Base-by-base conservation (phyloP, 1,140 invertebrate species). In the Drosophila punjabiensis region DNA sequence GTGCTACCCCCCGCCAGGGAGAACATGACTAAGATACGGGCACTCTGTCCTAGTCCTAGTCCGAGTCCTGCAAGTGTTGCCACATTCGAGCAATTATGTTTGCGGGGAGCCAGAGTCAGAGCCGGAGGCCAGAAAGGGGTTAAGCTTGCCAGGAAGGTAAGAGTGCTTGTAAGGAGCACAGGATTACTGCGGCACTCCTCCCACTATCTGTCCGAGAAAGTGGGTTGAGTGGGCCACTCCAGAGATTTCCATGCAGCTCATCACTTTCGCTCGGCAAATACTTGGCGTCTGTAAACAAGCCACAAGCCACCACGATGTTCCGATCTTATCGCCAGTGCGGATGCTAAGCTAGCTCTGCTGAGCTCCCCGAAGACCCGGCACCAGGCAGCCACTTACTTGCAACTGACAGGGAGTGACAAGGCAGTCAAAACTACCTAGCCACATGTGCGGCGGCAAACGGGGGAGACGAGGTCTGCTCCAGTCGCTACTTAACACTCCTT, bases 361-460 rank as follows among this genome's bases (percentile, higher is more conserved):
- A n/a, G 67, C 73, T 55, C 41, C 41, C 50, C n/a, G 45, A 20
- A 58, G 59, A 47, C 20, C 65, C 37, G 52, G 50, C 10, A 13
- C 35, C 13, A 37, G 35, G 35, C 43, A 52, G 47, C 28, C 66
- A 71, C 80, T 87, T 87, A 87, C 84, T 87, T 79, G 84, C 85
- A 80, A 89, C 68, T 88, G 84, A 89, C 84, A 89, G 85, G 43
- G 67, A 64, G 61, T 88, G 76, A 81, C 80, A 88, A 61, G 68
- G 71, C 80, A 88, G 85, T 83, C 83, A 82, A 88, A 87, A 83
- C 83, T 78, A 89, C 84, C 71, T 82, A 65, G 71, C 75, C 56
- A 59, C 71, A 67, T 61, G 58, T 43, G 68, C 53, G 35, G 68
- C 53, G 35, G 35, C 6, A 14, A 14, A 24, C 30, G n/a, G 35